Evolutionary conservation across 2,888 invertebrate genomes (phyloP).

Genomic region (Nomada lathburiana): DNA sequence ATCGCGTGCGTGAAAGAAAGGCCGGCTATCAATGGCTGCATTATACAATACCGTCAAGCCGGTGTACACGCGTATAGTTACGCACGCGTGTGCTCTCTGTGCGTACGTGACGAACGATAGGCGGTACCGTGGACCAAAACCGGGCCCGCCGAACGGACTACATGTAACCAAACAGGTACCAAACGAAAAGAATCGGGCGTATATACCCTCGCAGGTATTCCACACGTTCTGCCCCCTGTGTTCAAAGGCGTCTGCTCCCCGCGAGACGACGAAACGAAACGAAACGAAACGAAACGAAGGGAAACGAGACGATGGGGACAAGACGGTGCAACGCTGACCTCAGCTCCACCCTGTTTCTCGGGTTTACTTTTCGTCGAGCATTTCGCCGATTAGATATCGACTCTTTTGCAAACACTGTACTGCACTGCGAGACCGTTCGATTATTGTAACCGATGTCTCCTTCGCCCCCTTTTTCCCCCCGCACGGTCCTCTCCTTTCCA

Average conservation of each 20-base stretch:
- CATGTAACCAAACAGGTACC: constrained; percentile 7
- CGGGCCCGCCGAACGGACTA: constrained; percentile 43
- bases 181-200: constrained; percentile 20
- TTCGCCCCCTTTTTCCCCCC: constrained; percentile 1
- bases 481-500: neutral
- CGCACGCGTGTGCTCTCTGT: constrained; percentile 7
- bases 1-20: constrained; percentile 83
- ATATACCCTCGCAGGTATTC: constrained; percentile 60
- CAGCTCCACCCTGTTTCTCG: constrained; percentile 71
- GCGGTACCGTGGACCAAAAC: neutral
- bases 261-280: constrained; percentile 37
- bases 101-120: constrained; percentile 9
- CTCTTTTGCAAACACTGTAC: constrained; percentile 69
- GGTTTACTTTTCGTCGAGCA: constrained; percentile 75
- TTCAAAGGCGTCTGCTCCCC: constrained; percentile 51
- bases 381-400: constrained; percentile 79
- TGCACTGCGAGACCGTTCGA: constrained; percentile 61
- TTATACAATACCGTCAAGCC: constrained; percentile 78
- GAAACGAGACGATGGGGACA: constrained; percentile 26
- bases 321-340: constrained; percentile 52
- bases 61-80: constrained; percentile 52
- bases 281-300: constrained; percentile 26
- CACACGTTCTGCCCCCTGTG: constrained; percentile 55
- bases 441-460: constrained; percentile 59
- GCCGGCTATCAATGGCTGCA: constrained; percentile 83